phyloP scores from a whole-genome alignment of 2,113 vertebrate species.

The Carollia perspicillata region DNA sequence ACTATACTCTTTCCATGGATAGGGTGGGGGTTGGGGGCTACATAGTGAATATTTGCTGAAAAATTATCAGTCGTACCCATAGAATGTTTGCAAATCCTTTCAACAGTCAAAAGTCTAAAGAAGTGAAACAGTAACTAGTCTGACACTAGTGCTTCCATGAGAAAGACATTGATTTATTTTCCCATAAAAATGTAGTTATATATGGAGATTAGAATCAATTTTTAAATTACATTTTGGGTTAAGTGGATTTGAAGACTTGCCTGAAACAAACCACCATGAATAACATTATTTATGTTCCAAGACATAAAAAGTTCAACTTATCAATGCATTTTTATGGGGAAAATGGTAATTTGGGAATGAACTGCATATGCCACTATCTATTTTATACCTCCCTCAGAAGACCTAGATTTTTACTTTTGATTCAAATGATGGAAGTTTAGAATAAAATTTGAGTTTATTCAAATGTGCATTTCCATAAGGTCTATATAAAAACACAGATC shows the following conservation, averaged over 20 bases:
- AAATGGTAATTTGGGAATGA: neutral
- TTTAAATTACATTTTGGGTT: conserved; percentile 65
- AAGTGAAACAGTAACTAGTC: neutral
- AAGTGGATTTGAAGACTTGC: conserved; percentile 69
- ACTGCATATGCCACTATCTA: neutral
- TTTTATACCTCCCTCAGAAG: conserved; percentile 21
- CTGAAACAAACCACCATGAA: conserved; percentile 62
- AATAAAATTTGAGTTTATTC: neutral
- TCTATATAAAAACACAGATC: neutral
- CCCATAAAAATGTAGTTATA: conserved; percentile 62
- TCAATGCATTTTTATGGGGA: neutral
- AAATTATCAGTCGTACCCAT: neutral
- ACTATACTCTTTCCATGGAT: too few relatives aligned
- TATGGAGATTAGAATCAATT: conserved; percentile 69
- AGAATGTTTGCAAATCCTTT: neutral
- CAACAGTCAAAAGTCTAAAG: conserved; percentile 1
- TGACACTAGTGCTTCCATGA: conserved; percentile 1
- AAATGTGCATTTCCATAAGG: neutral
- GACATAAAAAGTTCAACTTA: conserved; percentile 58
- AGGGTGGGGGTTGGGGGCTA: fast-evolving
- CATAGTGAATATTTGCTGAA: neutral
- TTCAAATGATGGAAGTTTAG: neutral
- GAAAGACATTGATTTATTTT: conserved; percentile 57
- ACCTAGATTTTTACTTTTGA: conserved; percentile 45
- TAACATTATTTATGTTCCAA: conserved; percentile 59